These are phyloP conservation scores for Omphaloscelis lunosa DNA, from an alignment of 2,888 invertebrate species.

Conservation along the genomic window DNA sequence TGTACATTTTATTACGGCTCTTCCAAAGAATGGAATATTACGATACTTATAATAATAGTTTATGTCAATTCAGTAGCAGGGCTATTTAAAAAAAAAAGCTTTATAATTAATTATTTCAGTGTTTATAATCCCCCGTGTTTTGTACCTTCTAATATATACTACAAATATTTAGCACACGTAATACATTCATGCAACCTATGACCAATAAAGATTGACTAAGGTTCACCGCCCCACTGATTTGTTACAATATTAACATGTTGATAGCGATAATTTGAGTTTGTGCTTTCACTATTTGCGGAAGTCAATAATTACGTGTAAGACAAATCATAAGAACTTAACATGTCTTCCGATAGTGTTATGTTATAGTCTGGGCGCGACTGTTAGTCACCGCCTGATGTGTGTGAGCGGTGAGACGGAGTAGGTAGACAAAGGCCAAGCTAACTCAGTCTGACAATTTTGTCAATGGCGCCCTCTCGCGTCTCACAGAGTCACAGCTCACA, in stretches of 20 bases:
- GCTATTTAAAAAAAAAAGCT: not conserved
- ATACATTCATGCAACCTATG: not conserved
- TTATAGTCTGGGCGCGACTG: too few relatives aligned
- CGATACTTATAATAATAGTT: not conserved
- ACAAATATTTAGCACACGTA: not conserved
- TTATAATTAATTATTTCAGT: not conserved
- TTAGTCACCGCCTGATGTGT: too few relatives aligned
- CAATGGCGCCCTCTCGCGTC: too few relatives aligned
- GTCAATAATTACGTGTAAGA: not conserved
- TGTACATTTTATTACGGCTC: not conserved
- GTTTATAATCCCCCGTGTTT: not conserved
- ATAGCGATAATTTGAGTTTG: not conserved
- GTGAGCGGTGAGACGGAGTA: too few relatives aligned
- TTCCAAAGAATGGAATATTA: not conserved
- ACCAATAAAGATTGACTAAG: too few relatives aligned
- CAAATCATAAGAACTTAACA: not conserved
- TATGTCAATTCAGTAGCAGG: not conserved
- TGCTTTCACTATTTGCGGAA: not conserved
- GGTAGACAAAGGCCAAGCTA: too few relatives aligned
- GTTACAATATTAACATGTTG: not conserved
- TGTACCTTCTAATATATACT: not conserved
- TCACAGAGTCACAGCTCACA: too few relatives aligned
- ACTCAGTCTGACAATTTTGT: too few relatives aligned
- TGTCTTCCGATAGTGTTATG: not conserved
- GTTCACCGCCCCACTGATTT: not conserved